These are phyloP conservation scores for Loripinus fragilis DNA, from an alignment of 2,888 invertebrate species.

Conservation along the genomic window DNA sequence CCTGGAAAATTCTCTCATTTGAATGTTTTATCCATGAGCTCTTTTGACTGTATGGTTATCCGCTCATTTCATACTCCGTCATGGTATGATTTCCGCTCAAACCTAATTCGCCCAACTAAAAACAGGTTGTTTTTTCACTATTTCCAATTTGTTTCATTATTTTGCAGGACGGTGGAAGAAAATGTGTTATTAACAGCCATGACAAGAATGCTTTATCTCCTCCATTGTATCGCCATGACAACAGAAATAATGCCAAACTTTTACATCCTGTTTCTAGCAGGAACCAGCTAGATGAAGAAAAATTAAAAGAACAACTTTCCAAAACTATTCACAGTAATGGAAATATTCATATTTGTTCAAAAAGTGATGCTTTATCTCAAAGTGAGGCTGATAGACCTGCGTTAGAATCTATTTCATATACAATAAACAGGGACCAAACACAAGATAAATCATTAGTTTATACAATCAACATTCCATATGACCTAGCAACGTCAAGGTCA, in stretches of 20 bases:
- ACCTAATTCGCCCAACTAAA: too few relatives aligned
- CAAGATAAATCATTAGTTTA: conserved; percentile 47
- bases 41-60: too few relatives aligned
- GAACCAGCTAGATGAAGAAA: not conserved
- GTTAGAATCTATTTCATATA: conserved; percentile 41
- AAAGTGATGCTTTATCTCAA: not conserved
- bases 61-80: too few relatives aligned
- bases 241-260: conserved; percentile 4
- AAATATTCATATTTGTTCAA: not conserved
- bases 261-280: not conserved
- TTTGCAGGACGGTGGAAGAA: not conserved
- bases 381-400: conserved; percentile 25
- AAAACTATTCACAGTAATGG: not conserved
- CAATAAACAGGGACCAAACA: conserved; percentile 1
- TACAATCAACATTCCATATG: conserved; percentile 41
- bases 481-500: conserved; percentile 1
- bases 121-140: too few relatives aligned
- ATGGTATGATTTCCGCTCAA: too few relatives aligned
- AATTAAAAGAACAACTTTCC: not conserved
- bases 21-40: too few relatives aligned
- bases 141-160: too few relatives aligned
- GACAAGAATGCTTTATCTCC: conserved; percentile 13
- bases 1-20: too few relatives aligned
- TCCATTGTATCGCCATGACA: conserved; percentile 9
- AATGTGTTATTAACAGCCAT: not conserved